phyloP scores from a whole-genome alignment of 2,113 vertebrate genomes.

The Oreochromis tanganicae region DNA sequence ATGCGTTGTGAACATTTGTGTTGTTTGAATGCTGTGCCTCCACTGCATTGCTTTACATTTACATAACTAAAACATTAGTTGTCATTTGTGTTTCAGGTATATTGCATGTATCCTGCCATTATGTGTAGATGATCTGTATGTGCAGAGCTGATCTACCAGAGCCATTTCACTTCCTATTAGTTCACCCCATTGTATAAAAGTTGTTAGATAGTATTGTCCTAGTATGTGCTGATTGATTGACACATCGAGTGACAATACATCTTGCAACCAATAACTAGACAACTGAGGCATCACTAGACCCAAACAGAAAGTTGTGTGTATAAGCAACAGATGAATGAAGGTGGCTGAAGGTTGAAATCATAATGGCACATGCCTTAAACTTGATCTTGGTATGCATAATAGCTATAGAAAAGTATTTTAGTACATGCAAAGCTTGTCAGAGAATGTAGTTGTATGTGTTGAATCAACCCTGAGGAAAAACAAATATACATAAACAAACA shows the following conservation, averaged over 20 bases:
- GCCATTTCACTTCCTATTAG: neutral
- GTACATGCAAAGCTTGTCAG: neutral
- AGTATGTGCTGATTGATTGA: neutral
- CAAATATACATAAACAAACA: neutral
- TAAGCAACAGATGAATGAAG: neutral
- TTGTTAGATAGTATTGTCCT: neutral
- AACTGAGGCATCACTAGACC: neutral
- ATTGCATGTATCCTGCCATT: neutral
- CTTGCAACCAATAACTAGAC: neutral
- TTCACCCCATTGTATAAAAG: neutral
- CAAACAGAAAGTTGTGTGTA: neutral
- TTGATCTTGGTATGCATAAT: neutral
- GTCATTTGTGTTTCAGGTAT: neutral
- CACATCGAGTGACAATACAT: neutral
- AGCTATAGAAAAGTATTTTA: neutral
- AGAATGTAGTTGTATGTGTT: neutral
- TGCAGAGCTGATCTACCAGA: neutral
- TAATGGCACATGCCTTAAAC: neutral
- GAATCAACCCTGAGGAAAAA: neutral
- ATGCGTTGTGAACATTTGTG: neutral
- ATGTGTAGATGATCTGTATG: neutral
- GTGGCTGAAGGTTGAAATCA: neutral
- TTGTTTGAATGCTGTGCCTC: neutral
- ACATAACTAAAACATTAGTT: neutral
- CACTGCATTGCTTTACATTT: neutral